These are phyloP conservation scores for Pristionchus arcanus DNA, from an alignment of 2,888 invertebrate species.

Conservation along the genomic window DNA sequence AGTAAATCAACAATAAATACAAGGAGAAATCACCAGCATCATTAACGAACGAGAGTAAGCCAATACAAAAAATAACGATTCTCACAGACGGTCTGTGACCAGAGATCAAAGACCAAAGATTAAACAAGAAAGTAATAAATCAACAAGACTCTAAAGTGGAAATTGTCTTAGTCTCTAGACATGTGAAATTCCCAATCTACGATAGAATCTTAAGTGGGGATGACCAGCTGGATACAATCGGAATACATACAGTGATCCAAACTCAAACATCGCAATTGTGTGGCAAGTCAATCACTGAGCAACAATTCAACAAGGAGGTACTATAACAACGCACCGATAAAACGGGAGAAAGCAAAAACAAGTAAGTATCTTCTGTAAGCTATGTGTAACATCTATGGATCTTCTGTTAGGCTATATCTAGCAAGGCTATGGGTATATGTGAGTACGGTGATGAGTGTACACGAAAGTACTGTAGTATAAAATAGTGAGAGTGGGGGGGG, in stretches of 20 bases:
- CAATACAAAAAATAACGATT: neutral
- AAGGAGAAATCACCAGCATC: neutral
- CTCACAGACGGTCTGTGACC: neutral
- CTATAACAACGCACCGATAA: neutral
- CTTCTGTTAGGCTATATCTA: conserved; percentile 23
- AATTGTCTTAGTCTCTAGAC: neutral
- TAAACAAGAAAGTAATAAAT: neutral
- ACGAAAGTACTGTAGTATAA: neutral
- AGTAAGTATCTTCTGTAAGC: neutral
- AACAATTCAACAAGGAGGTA: conserved; percentile 22
- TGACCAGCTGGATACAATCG: neutral
- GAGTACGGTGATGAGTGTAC: conserved; percentile 17
- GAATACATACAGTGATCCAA: neutral
- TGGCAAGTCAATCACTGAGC: neutral
- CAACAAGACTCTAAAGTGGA: neutral
- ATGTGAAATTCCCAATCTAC: conserved; percentile 4
- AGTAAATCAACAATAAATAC: too few species aligned
- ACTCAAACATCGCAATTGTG: conserved; percentile 4
- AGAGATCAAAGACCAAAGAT: neutral
- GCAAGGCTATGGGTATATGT: neutral
- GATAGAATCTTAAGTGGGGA: neutral
- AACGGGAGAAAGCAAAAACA: neutral
- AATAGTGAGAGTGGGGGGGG: neutral
- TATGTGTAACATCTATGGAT: neutral
- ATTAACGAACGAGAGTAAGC: neutral